Evolutionary conservation across 2,797 vertebrate species (phyloP).

Genomic region (Crocodylus rhombifer): DNA sequence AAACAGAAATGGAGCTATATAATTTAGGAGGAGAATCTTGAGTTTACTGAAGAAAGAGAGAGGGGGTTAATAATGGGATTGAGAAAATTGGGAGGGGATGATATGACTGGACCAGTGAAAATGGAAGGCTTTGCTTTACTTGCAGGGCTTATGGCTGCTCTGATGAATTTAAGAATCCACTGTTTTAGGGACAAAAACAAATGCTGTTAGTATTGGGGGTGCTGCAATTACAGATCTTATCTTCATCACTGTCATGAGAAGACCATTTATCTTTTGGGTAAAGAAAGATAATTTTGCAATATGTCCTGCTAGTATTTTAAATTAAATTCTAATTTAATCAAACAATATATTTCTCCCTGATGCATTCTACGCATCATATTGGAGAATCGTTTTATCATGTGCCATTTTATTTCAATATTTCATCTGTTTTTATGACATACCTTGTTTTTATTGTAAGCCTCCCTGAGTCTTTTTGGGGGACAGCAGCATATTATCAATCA

Average conservation of each 20-base stretch:
- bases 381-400: no score
- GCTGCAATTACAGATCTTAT: background rate
- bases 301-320: background rate
- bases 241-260: background rate
- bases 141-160: background rate
- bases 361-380: background rate
- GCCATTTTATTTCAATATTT: no score
- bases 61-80: background rate
- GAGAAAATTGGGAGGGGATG: background rate
- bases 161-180: background rate
- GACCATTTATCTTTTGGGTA: background rate
- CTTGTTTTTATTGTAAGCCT: no score
- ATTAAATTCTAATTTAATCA: background rate
- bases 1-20: background rate
- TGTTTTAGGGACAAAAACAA: background rate
- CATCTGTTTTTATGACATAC: no score
- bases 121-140: background rate
- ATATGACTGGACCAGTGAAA: background rate
- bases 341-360: background rate
- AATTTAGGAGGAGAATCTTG: background rate
- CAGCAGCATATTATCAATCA: no score
- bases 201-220: fast-evolving
- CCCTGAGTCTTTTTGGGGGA: no score
- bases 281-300: background rate
- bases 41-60: background rate